phyloP scores from a whole-genome alignment of 1,140 invertebrate species.

The Euschistus heros region DNA sequence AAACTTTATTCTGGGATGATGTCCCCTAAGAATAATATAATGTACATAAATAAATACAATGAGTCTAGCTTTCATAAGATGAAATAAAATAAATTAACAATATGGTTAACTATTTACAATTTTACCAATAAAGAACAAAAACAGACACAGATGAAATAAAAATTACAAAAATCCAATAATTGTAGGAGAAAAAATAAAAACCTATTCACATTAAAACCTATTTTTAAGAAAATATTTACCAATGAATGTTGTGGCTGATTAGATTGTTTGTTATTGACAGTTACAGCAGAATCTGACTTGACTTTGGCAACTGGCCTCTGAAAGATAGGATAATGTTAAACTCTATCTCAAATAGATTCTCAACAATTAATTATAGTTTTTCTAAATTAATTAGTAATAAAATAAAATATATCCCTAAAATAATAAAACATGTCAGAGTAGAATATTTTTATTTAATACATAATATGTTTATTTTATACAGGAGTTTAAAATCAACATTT shows the following conservation, averaged over 20 bases:
- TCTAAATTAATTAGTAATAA: background rate
- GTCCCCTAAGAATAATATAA: no score
- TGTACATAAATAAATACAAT: no score
- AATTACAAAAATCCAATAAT: no score
- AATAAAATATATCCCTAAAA: background rate
- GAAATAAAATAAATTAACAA: no score
- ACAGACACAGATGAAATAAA: no score
- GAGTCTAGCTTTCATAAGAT: no score
- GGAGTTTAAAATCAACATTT: background rate
- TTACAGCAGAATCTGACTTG: background rate
- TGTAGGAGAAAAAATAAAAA: no score
- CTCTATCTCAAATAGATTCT: background rate
- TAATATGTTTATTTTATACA: background rate
- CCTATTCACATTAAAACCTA: background rate
- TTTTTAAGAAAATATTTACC: background rate
- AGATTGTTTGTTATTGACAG: background rate
- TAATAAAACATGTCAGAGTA: background rate
- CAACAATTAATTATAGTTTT: background rate
- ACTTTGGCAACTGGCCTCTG: background rate
- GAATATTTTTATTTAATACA: background rate
- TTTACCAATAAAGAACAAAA: no score
- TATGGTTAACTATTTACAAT: no score
- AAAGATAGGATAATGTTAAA: background rate
- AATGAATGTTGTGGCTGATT: background rate
- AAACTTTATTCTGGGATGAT: no score